These are phyloP conservation scores for Eurytemora carolleeae DNA, from an alignment of 1,140 invertebrate genomes.

Conservation along the genomic window DNA sequence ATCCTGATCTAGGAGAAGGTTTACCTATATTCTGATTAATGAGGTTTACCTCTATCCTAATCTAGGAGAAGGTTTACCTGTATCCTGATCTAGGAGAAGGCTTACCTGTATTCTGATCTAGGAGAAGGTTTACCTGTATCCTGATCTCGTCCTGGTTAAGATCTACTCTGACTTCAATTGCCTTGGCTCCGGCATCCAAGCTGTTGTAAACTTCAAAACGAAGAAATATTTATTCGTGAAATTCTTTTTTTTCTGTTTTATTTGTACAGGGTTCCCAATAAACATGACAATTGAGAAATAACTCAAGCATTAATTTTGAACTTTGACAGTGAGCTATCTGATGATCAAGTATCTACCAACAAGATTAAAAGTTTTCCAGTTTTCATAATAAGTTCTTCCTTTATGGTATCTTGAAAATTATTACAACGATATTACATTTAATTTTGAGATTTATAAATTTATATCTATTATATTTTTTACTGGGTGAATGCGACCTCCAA, in stretches of 20 bases:
- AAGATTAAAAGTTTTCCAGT: background rate
- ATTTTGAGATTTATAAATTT: too few relatives aligned
- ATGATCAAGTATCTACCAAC: too few relatives aligned
- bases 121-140: background rate
- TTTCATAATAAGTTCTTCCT: background rate
- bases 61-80: background rate
- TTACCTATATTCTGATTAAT: background rate
- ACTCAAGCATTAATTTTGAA: background rate
- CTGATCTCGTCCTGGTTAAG: background rate
- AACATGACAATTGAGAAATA: background rate
- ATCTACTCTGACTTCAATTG: background rate
- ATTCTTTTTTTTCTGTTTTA: background rate
- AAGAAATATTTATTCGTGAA: too few relatives aligned
- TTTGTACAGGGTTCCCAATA: background rate
- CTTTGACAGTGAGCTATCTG: too few relatives aligned
- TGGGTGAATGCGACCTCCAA: too few relatives aligned
- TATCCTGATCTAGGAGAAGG: background rate
- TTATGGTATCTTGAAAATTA: too few relatives aligned
- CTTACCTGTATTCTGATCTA: background rate
- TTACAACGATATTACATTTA: too few relatives aligned
- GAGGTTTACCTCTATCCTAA: background rate
- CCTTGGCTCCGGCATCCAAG: background rate
- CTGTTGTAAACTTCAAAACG: background rate
- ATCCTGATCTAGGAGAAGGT: background rate
- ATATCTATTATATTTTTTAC: too few relatives aligned